Conservation (phyloP, 2,113 vertebrate species). For the Himantopus leucocephalus region DNA sequence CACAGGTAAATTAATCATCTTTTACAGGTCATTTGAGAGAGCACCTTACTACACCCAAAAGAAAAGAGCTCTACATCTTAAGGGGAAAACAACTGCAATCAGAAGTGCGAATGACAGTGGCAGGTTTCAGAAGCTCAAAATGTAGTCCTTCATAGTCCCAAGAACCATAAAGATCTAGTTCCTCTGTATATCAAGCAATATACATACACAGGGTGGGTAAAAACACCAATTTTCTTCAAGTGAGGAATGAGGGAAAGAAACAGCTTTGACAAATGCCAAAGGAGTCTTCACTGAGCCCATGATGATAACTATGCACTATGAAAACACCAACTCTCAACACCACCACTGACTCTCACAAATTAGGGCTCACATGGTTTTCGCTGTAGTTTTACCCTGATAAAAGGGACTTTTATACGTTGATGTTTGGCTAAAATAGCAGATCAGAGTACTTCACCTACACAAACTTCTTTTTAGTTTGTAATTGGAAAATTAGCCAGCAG, state of each 20-base stretch:
- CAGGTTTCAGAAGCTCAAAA: background rate
- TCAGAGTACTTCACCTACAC: fast-evolving
- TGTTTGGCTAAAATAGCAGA: background rate
- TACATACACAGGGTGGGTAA: background rate
- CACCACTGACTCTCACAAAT: background rate
- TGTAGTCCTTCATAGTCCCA: background rate
- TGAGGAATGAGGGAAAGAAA: background rate
- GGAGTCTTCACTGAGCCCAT: background rate
- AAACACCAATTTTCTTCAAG: background rate
- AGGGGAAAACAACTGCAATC: background rate
- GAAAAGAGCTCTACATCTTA: background rate
- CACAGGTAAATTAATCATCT: background rate
- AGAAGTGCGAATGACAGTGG: background rate
- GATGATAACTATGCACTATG: background rate
- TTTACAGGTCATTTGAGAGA: background rate
- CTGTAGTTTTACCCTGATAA: background rate
- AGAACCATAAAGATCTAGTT: background rate
- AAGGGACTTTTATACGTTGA: background rate
- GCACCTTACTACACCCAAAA: background rate
- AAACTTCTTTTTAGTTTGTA: background rate
- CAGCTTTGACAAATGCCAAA: background rate
- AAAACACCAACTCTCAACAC: background rate
- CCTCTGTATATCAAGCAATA: background rate
- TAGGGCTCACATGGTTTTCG: fast-evolving
- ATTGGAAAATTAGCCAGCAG: slow-evolving; percentile 58